Percentiles rank a stretch among this genome's conserved stretches.
phyloP scores from a whole-genome alignment of 2,888 invertebrate species.

The Erynnis tages region DNA sequence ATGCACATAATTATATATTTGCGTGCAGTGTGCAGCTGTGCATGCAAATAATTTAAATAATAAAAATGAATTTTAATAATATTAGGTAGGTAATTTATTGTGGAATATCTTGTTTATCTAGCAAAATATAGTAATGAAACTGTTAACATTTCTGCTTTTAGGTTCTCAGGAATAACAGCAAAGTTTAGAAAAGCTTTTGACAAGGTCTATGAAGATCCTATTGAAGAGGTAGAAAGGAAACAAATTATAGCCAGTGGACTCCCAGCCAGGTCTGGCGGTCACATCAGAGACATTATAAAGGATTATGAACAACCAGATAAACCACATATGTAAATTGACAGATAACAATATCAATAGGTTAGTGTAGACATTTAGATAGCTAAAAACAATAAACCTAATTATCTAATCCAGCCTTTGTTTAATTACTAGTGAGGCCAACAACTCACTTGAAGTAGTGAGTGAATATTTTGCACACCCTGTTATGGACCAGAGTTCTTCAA shows the following conservation, averaged over 20 bases:
- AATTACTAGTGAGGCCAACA: constrained; percentile 47
- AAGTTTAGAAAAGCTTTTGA: constrained; percentile 54
- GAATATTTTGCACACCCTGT: constrained; percentile 59
- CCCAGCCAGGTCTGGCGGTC: constrained; percentile 46
- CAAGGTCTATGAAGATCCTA: constrained; percentile 61
- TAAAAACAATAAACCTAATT: constrained; percentile 30
- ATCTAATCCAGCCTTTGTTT: constrained; percentile 48
- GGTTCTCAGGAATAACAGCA: constrained; percentile 46
- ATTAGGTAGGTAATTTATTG: too few species aligned
- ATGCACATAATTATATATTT: too few species aligned
- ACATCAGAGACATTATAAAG: constrained; percentile 47
- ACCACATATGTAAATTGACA: constrained; percentile 61
- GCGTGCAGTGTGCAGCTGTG: too few species aligned
- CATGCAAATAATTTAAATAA: too few species aligned
- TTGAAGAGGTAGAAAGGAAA: constrained; percentile 66
- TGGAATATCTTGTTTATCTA: too few species aligned
- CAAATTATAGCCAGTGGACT: constrained; percentile 62
- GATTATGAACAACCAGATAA: constrained; percentile 51
- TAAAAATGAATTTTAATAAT: too few species aligned
- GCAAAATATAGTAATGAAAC: too few species aligned
- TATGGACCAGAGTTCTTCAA: constrained; percentile 70
- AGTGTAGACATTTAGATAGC: constrained; percentile 34
- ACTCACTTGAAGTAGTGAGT: constrained; percentile 49
- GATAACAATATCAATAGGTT: constrained; percentile 47
- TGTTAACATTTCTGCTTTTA: too few species aligned